Evolutionary conservation across 2,113 vertebrate genomes (phyloP).

Genomic region (Myanophis thanlyinensis): DNA sequence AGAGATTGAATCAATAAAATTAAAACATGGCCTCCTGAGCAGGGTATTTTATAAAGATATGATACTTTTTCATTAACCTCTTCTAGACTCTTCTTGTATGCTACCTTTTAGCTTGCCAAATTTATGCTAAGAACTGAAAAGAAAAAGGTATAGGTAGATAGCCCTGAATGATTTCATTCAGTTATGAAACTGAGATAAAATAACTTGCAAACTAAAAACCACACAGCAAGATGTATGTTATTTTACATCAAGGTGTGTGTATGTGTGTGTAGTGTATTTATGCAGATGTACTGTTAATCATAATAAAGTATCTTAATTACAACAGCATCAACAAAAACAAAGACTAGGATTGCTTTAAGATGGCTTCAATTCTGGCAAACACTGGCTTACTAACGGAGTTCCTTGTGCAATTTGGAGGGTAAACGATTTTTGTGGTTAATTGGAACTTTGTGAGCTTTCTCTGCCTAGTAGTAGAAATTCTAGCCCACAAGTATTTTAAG

Average conservation of each 20-base stretch:
- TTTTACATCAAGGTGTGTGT: neutral
- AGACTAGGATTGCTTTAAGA: neutral
- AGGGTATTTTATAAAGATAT: neutral
- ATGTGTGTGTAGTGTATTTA: neutral
- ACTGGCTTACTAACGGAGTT: neutral
- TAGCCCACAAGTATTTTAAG: neutral
- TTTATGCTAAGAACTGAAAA: neutral
- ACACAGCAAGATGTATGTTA: neutral
- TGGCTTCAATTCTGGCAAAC: neutral
- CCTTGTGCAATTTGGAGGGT: neutral
- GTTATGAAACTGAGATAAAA: neutral
- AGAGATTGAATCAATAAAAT: neutral
- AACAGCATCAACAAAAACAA: neutral
- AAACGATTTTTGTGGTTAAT: neutral
- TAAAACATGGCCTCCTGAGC: neutral
- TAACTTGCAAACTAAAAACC: neutral
- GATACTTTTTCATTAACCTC: neutral
- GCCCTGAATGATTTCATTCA: neutral
- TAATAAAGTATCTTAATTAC: neutral
- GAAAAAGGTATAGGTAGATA: neutral
- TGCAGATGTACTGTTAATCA: neutral
- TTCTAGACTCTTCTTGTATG: neutral
- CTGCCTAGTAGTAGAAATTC: neutral
- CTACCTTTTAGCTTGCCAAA: neutral
- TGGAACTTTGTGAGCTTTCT: neutral